Evolutionary conservation across 2,888 invertebrate species (phyloP), one percentile per base, ranked within the genome.

Genomic region (Torymus tubicola): DNA sequence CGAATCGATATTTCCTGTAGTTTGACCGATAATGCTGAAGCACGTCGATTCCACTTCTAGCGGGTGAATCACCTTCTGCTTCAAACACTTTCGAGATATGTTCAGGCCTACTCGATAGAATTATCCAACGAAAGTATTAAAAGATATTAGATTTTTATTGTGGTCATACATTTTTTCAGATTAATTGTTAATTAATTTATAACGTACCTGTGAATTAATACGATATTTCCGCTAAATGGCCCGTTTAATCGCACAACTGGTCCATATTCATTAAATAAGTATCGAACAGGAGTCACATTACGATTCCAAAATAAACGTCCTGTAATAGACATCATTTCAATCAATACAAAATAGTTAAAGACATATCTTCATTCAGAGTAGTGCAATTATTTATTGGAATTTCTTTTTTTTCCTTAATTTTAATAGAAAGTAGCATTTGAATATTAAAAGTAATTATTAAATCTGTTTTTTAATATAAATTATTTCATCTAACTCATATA

Each of bases 241-340:
- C 94, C 94, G 24, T 94, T 92, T 70, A 94, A 92, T 71, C 94
- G 92, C 11, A 94, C 94, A 2, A 95, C 92, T 0, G 94, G 94
- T 0, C 95, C 95, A 83, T 95, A 94, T 82, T 91, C 90, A 71
- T 92, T 90, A 82, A 92, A 91, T 8, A 93, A 85, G 83, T 91
- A 92, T 50, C 89, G 90, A 73, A 92, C 89, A 1, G 92, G 90
- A 11, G 88, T 88, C 11, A 91, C 82, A 78, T 92, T 92, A 24
- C 90, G 90, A 68, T 91, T 91, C 92, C 92, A 92, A 52, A 88
- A 88, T 53, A 93, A 84, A 76, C 91, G 88, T 72, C 91, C 92
- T 85, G 16, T 24, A 63, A 61, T 1, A 8, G 42, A 42, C 5
- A 42, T 42, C 42, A 42, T 42, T 42, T 5, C 42, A 42, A 42